Base-by-base conservation (phyloP, 2,888 invertebrate species). In the Pomacea canaliculata region DNA sequence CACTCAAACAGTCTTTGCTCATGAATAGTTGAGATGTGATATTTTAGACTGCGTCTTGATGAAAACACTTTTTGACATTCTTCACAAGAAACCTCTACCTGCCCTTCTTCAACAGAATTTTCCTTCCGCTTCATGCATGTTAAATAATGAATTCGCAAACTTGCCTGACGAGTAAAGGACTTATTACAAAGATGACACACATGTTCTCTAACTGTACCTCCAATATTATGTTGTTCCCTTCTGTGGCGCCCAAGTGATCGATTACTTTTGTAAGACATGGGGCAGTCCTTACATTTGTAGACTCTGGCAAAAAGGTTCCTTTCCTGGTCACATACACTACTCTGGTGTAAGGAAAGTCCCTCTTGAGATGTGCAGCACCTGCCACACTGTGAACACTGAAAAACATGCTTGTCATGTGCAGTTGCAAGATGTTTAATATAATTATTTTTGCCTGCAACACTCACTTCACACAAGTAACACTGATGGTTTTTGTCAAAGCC, bases 11-110 rank as follows among this genome's bases (percentile, higher is more conserved):
- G 48, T 27, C 13, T 46, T 16, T 37, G n/a, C 27, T 68, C 19
- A 46, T 68, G 68, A 16, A 68, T 68, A 13, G 68, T 68, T 12
- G 10, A 8, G 13, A 68, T 68, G 48, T 68, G 68, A 37, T 68
- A 68, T 19, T 7, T 12, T 19, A 68, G 37, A 9, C 68, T 68
- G 27, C 23, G 12, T 7, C 10, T 46, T 9, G 68, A 68, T 46
- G 68, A 23, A 46, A 16, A 68, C 13, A 27, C 68, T 68, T 68
- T 68, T 12, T 68, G 27, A 68, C 68, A 68, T 7, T 7, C 48
- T 16, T 46, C 46, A 68, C 68, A 68, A 19, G 37, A 12, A 10
- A 63, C 8, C 19, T 27, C 10, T 12, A 3, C 19, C 19, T 9
- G n/a, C 48, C 13, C 13, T 68, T 12, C 10, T 46, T 68, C 23